Evolutionary conservation across 2,888 invertebrate species (phyloP), one percentile per base, ranked within the genome.

Genomic region (Epinotia brunnichana): DNA sequence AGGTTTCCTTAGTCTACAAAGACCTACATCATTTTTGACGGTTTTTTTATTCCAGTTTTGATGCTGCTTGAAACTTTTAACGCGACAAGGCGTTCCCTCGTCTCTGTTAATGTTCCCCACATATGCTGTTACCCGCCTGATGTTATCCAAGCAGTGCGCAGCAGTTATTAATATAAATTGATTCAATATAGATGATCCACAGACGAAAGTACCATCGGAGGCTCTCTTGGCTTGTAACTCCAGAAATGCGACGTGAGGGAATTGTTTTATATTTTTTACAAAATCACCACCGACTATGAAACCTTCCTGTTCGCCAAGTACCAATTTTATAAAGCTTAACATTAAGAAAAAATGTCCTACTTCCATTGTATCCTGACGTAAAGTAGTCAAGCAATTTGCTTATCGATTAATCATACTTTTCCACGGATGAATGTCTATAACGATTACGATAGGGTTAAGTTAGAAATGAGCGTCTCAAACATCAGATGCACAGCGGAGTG

Each of bases 111-210:
- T 10, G 41, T 48, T 62, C n/a, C 62, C 62, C 3, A 62, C 62
- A n/a, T n/a, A 62, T 10, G 62, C 62, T 48, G 24, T 24, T 48
- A 48, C 24, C 24, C 48, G 10, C n/a, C 13, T 24, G n/a, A 44
- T 29, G 0, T 29, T 21, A n/a, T 78, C 77, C 0, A 84, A 67
- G 53, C 86, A 86, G 69, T 86, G 86, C 0, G 79, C 85, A 0
- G 85, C 86, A 2, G 85, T 80, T 5, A 86, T 41, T 0, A 82
- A 62, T 11, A 85, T 69, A 3, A 69, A 72, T 70, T 85, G 83
- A 68, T 82, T 85, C 3, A 85, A 9, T 41, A 85, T 79, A 0
- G 86, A 85, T 0, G 81, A 75, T 0, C 85, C 85, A 66, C 86
- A 86, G 21, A 77, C 62, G 51, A 57, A 80, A 5, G 35, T 21